Conservation (phyloP, 2,113 vertebrate genomes). For the Paramisgurnus dabryanus region DNA sequence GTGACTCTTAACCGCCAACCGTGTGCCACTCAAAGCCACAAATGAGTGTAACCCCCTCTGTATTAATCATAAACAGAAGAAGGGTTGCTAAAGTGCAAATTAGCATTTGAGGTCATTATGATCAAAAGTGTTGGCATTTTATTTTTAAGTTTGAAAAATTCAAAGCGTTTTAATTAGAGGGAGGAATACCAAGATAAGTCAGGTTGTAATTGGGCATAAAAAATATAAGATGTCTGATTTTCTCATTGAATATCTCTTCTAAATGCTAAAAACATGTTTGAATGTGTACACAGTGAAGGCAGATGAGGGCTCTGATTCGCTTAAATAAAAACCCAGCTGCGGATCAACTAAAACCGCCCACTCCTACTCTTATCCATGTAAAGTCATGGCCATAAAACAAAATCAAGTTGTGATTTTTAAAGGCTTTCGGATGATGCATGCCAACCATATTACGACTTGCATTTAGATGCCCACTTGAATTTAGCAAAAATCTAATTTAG, state of each 20-base stretch:
- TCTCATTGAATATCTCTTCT: constrained; percentile 3
- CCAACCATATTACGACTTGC: too few species aligned
- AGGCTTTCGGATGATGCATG: neutral
- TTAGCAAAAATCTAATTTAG: neutral
- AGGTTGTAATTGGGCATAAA: neutral
- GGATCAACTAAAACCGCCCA: too few species aligned
- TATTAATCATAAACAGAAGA: constrained; percentile 28
- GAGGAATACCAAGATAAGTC: neutral
- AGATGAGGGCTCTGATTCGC: neutral
- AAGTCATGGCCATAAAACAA: neutral
- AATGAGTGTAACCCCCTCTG: neutral
- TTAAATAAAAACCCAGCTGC: neutral
- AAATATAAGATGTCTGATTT: neutral
- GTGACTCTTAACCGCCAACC: constrained; percentile 19
- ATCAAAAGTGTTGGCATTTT: constrained; percentile 28
- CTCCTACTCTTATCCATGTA: too few species aligned
- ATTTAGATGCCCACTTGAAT: too few species aligned
- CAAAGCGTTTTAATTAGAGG: constrained; percentile 2
- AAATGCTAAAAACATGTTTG: neutral
- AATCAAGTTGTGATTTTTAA: neutral
- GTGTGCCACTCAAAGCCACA: constrained; percentile 19
- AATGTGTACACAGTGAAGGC: neutral
- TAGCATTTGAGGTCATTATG: constrained; percentile 33
- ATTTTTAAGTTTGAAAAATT: neutral
- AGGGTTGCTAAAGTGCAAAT: constrained; percentile 35